Base-by-base conservation (phyloP, 2,113 vertebrate species). In the Ploceus nigricollis region DNA sequence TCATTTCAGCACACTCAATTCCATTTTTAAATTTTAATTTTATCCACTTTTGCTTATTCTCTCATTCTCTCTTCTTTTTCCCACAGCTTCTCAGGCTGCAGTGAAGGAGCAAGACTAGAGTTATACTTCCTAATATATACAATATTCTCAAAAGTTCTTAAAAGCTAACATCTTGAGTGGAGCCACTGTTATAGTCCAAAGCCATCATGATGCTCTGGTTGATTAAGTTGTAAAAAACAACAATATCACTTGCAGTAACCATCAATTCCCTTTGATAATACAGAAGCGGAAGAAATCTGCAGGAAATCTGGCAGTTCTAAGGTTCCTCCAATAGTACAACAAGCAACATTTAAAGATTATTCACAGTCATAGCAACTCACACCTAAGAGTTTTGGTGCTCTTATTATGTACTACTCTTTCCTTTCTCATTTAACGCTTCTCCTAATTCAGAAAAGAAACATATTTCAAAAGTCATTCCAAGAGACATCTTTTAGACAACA, bases 191-290 rank as follows among this genome's bases (percentile, higher is more conserved):
- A 94, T 3, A 90, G 80, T 50, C 58, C 87, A 94, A 95, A 96
- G 71, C 13, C 68, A 85, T 73, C 54, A 87, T 15, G 48, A 95
- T 66, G 89, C 13, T 57, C 56, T 42, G 16, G 56, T 48, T 87
- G 72, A 85, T 92, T 93, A 92, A 88, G 58, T 60, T 45, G 94
- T 91, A 77, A 90, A 71, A 95, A 91, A 45, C 51, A 79, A 89
- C 70, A 35, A 39, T 91, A 85, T 86, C 79, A 94, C 28, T 39
- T 92, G 53, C 39, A 84, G 79, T 15, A 54, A 68, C 53, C 80
- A 95, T 90, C 71, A 89, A 50, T 76, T 87, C 73, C 83, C 56
- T 87, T 45, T 76, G n/a, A 84, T 17, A 94, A 83, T 10, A 71
- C 24, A 51, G 56, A 95, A 70, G 20, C 25, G 13, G 51, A 88